Evolutionary conservation across 2,797 vertebrate species (phyloP), one percentile per base, ranked within the genome.

Genomic region (Amazona finschi): DNA sequence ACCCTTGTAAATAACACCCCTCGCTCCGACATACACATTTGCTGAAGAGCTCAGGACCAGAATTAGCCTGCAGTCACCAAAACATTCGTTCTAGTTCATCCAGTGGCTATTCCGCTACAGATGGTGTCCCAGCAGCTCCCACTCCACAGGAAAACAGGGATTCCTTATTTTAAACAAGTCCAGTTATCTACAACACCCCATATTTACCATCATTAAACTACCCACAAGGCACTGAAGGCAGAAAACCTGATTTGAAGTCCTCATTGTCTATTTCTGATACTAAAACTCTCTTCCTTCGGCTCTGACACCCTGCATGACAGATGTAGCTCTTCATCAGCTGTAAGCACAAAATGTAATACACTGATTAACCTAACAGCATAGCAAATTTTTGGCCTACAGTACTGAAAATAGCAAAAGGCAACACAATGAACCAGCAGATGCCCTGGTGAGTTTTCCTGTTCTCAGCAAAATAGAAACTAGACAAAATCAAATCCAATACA

Each of bases 1-100:
- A 39, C 67, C 20, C 28, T 16, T 24, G 38, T 27, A 46, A 83
- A 73, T 39, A 55, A 44, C 4, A 43, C 28, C 66, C 12, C 41
- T 55, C 43, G 21, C 79, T 69, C 57, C 0, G 0, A 88, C 11
- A 46, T 1, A 31, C 25, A 11, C 4, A 4, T n/a, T 39, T 27
- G 15, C 78, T 62, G 60, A 31, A 44, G 60, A 55, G 66, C 18
- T 74, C 43, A 10, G 44, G n/a, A 25, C n/a, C 4, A 11, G 43
- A 70, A 36, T 24, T 15, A 25, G 33, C 12, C 69, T 58, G 9
- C 22, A 47, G n/a, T 7, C 67, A 57, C 11, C 36, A 8, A 44
- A 72, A 49, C 28, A 9, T 24, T 39, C 39, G 13, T 33, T 44
- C 33, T 3, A 5, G 15, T 15, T 64, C 79, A 31, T 7, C 16